phyloP scores from a whole-genome alignment of 1,140 invertebrate genomes.

The Drosophila chauvacae region DNA sequence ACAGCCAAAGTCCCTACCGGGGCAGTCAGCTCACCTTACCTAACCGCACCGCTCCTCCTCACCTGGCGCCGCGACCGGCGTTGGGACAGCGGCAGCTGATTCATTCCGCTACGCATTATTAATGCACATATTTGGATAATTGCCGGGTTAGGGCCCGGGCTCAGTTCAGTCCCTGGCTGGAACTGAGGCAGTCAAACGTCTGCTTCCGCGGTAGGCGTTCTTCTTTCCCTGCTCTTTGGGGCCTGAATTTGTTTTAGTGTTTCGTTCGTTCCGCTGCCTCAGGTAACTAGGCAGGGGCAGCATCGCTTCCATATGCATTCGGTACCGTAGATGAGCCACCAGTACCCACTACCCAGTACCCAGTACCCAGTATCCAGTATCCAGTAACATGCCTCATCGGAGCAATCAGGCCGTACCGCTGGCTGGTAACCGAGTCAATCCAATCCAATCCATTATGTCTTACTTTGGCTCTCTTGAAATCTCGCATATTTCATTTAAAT shows the following conservation, averaged over 20 bases:
- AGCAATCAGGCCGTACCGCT: constrained; percentile 7
- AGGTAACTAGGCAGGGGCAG: constrained; percentile 13
- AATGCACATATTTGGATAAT: constrained; percentile 84
- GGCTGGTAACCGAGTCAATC: constrained; percentile 14
- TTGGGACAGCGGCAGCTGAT: constrained; percentile 66
- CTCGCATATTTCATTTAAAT: constrained; percentile 51
- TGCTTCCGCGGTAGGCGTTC: constrained; percentile 79
- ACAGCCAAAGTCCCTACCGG: not conserved
- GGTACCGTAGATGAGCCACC: not conserved
- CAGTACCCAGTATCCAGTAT: not conserved
- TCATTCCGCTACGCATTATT: constrained; percentile 81
- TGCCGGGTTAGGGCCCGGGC: constrained; percentile 62
- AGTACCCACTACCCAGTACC: not conserved
- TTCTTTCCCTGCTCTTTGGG: constrained; percentile 64
- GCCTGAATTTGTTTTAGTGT: constrained; percentile 74
- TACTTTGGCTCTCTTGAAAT: constrained; percentile 36
- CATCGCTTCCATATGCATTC: constrained; percentile 7
- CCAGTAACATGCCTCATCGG: not conserved
- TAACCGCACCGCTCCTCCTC: constrained; percentile 13
- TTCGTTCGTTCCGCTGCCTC: constrained; percentile 33
- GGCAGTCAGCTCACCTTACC: not conserved
- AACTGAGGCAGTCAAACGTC: constrained; percentile 72
- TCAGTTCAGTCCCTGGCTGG: not conserved
- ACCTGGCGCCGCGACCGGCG: constrained; percentile 21
- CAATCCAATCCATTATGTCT: constrained; percentile 40